Conservation (phyloP, 2,113 vertebrate genomes). For the Apeltes quadracus region DNA sequence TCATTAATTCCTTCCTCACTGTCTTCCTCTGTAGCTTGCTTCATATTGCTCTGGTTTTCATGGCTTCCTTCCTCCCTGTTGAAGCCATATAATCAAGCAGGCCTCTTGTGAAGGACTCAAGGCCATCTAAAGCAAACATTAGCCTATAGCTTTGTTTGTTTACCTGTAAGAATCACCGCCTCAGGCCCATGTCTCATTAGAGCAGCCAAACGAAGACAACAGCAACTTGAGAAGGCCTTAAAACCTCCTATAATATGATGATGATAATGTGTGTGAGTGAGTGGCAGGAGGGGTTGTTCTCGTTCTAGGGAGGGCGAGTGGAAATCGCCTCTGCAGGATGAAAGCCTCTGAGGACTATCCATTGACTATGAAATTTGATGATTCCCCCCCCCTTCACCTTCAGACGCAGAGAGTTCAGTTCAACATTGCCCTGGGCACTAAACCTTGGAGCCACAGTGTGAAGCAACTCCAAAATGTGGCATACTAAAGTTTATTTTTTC, state of each 20-base stretch:
- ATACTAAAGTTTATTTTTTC: conserved; percentile 35
- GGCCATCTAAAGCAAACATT: conserved; percentile 59
- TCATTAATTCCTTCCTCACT: conserved; percentile 43
- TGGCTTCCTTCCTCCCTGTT: not conserved
- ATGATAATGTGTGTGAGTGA: conserved; percentile 33
- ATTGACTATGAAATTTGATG: conserved; percentile 76
- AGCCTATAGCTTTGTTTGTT: conserved; percentile 69
- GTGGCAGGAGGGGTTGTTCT: conserved; percentile 9
- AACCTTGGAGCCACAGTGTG: conserved; percentile 67
- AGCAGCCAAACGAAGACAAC: conserved; percentile 66
- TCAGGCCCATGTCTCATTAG: conserved; percentile 64
- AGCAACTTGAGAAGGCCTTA: conserved; percentile 65
- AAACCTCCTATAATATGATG: conserved; percentile 69
- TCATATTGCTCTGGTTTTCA: not conserved
- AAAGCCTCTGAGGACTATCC: conserved; percentile 71
- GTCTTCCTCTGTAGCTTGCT: not conserved
- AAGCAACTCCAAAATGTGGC: conserved; percentile 48
- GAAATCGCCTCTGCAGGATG: conserved; percentile 69
- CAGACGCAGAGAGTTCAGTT: conserved; percentile 66
- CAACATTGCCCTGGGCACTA: conserved; percentile 73
- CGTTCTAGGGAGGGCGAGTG: conserved; percentile 53
- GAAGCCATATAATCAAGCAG: conserved; percentile 27
- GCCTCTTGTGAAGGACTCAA: not conserved
- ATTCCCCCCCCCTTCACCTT: conserved; percentile 67
- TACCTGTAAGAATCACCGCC: conserved; percentile 67